phyloP scores from a whole-genome alignment of 2,888 invertebrate genomes.

The Bellardia bayeri region DNA sequence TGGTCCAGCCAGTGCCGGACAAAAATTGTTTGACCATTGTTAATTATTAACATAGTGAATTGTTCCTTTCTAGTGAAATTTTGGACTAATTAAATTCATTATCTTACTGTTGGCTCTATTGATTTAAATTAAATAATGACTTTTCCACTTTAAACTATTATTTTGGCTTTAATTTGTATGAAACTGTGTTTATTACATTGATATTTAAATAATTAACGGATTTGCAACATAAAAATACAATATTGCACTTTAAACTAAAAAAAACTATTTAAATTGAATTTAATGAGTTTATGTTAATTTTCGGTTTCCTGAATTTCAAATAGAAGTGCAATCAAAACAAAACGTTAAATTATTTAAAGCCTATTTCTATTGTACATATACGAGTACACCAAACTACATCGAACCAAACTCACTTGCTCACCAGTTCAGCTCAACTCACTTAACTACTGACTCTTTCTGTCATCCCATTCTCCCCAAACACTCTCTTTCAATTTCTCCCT shows the following conservation, averaged over 20 bases:
- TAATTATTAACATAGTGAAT: constrained; percentile 27
- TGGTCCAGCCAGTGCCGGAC: too few relatives aligned
- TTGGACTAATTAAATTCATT: background rate
- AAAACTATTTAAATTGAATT: constrained; percentile 15
- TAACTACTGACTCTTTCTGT: constrained; percentile 20
- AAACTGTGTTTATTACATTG: background rate
- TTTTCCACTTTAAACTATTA: too few relatives aligned
- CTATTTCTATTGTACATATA: background rate
- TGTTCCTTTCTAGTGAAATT: constrained; percentile 26
- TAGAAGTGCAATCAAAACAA: background rate
- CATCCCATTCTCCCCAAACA: background rate
- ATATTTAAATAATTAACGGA: background rate
- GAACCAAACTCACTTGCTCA: constrained; percentile 4
- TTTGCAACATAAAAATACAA: background rate
- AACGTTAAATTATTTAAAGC: constrained; percentile 25
- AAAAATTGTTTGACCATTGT: too few relatives aligned
- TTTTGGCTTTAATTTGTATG: too few relatives aligned
- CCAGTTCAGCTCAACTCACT: constrained; percentile 17
- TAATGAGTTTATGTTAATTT: constrained; percentile 41
- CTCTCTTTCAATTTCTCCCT: background rate
- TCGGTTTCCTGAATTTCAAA: constrained; percentile 22
- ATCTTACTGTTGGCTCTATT: too few relatives aligned
- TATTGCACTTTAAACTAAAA: background rate
- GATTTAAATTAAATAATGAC: too few relatives aligned
- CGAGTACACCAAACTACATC: constrained; percentile 5